Evolutionary conservation across 2,888 invertebrate species (phyloP).

Genomic region (Thereva unica): DNA sequence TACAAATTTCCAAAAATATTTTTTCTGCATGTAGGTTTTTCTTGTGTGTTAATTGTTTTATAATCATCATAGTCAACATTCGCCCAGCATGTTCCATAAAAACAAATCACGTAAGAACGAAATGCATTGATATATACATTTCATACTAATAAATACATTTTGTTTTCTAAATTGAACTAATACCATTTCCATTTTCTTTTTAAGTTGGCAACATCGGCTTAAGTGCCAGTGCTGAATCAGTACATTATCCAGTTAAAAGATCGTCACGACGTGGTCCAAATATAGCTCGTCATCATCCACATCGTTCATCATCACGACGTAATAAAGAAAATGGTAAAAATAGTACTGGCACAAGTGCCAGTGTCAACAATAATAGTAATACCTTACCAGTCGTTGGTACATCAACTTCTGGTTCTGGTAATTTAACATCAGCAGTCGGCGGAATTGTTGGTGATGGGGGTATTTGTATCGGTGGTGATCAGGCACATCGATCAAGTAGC

Average conservation of each 20-base stretch:
- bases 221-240: conserved; percentile 67
- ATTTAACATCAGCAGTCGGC: not conserved
- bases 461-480: conserved; percentile 1
- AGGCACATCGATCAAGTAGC: conserved; percentile 39
- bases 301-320: conserved; percentile 62
- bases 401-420: conserved; percentile 12
- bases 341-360: conserved; percentile 1
- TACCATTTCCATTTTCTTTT: conserved; percentile 39
- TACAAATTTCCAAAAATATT: not conserved
- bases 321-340: conserved; percentile 62
- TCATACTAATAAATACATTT: conserved; percentile 8
- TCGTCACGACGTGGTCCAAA: conserved; percentile 62
- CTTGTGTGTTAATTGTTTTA: conserved; percentile 20
- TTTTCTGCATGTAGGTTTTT: conserved; percentile 16
- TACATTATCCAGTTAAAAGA: conserved; percentile 64
- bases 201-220: conserved; percentile 64
- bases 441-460: not conserved
- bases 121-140: conserved; percentile 10
- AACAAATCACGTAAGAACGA: conserved; percentile 14
- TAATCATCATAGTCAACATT: conserved; percentile 20
- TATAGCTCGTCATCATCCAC: conserved; percentile 59
- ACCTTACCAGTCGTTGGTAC: conserved; percentile 2
- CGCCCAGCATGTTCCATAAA: conserved; percentile 11
- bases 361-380: not conserved
- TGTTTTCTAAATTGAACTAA: conserved; percentile 1